Evolutionary conservation across 37 sponge, comb jelly and placozoan species (phyloP).

Genomic region (Tethya wilhelma): DNA sequence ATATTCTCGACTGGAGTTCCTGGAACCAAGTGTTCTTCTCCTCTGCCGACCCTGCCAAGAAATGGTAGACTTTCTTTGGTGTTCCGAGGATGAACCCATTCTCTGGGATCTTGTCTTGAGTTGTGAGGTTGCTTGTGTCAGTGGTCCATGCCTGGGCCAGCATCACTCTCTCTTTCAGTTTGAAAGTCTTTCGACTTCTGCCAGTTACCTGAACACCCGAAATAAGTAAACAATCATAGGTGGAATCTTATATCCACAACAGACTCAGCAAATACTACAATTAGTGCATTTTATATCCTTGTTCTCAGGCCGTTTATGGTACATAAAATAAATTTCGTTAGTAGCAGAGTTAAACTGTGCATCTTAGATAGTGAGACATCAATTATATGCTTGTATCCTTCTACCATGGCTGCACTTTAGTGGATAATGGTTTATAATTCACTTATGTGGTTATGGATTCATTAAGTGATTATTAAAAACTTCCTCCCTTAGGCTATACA

Average conservation of each 20-base stretch:
- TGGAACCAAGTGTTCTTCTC: conserved; percentile 72
- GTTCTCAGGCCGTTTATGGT: too few species aligned
- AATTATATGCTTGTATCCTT: not conserved
- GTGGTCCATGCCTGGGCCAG: conserved; percentile 81
- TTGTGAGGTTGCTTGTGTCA: conserved; percentile 43
- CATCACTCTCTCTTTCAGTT: conserved; percentile 70
- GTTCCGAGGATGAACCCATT: conserved; percentile 79
- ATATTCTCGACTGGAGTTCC: conserved; percentile 51
- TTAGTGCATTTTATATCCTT: too few species aligned
- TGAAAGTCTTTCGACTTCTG: conserved; percentile 48
- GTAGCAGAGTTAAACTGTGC: not conserved
- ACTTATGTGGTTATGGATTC: too few species aligned
- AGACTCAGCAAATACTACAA: too few species aligned
- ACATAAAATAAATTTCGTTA: not conserved
- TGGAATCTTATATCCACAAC: too few species aligned
- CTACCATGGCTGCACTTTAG: too few species aligned
- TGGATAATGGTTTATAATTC: too few species aligned
- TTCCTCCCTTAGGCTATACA: too few species aligned
- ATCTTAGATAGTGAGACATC: too few species aligned
- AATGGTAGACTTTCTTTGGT: conserved; percentile 57
- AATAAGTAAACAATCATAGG: not conserved
- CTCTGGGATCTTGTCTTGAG: conserved; percentile 10
- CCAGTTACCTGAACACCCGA: conserved; percentile 37
- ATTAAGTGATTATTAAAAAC: too few species aligned
- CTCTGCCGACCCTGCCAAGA: conserved; percentile 44